Percentiles rank a stretch among this genome's conserved stretches.
Conservation (phyloP, 2,113 vertebrate genomes). For the Mesocricetus auratus region DNA sequence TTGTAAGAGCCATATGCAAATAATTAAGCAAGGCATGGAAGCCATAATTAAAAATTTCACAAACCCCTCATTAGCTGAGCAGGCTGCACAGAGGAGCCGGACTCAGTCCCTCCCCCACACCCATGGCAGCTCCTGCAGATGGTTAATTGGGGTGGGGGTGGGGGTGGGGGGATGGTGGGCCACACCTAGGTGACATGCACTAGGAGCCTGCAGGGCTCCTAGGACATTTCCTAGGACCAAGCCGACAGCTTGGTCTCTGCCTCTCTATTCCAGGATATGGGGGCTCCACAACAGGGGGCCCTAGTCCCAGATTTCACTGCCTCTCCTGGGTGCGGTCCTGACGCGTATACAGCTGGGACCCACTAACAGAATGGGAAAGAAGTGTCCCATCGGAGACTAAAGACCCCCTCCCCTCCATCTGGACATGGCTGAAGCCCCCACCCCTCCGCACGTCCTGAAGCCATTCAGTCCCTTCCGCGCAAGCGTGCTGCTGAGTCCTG, state of each 20-base stretch:
- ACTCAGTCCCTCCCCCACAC: constrained; percentile 61
- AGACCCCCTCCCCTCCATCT: neutral
- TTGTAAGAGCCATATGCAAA: constrained; percentile 88
- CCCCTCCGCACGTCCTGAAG: neutral
- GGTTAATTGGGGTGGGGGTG: constrained; percentile 80
- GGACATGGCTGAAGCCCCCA: neutral
- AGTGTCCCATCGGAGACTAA: neutral
- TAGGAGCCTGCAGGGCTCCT: neutral
- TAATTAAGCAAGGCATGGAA: constrained; percentile 85
- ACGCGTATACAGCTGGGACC: neutral
- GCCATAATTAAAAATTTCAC: constrained; percentile 84
- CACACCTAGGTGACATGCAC: constrained; percentile 9
- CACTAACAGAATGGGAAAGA: neutral
- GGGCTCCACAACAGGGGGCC: neutral
- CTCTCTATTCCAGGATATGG: neutral
- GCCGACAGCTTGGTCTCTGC: neutral
- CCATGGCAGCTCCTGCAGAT: constrained; percentile 78
- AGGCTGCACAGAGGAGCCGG: constrained; percentile 78
- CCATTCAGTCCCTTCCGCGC: neutral
- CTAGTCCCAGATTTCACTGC: neutral
- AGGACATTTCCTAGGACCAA: neutral
- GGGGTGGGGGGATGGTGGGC: neutral
- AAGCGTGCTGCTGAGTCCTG: neutral
- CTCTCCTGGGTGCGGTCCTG: neutral
- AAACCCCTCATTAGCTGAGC: constrained; percentile 87